Base-by-base conservation (phyloP, 2,113 vertebrate genomes). In the Tenebrosternarchus preto region DNA sequence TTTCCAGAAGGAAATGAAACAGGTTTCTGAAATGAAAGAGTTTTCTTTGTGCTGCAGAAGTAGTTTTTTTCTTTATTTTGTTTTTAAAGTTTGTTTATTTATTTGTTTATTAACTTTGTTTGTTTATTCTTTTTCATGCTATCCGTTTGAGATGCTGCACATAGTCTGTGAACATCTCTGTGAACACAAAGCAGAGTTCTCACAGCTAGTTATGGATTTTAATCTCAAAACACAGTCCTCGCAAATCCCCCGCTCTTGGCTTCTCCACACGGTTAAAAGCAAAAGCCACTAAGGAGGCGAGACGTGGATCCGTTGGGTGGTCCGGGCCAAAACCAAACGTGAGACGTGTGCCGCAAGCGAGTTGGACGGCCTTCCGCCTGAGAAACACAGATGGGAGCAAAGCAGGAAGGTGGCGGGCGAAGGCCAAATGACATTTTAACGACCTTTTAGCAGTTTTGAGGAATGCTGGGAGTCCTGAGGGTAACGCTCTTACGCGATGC, bases 141-240 rank as follows among this genome's bases (percentile, higher is more conserved):
- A 15, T 25, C 56, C 71, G 33, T 59, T 29, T 75, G 22, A 27
- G 60, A 25, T 50, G 43, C 12, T 50, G 43, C 5, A 50, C 9
- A 50, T 50, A 9, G 11, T 50, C 43, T 50, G 12, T 29, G 24
- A 63, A 22, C 1, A 15, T 50, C 43, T n/a, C 63, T 22, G 4
- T n/a, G 39, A 5, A 46, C 8, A 43, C 11, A 77, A 67, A 22
- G 60, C 20, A 16, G 33, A 22, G 63, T 77, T 77, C 63, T 68
- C 76, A 67, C 27, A 67, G 36, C 63, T 67, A 57, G 63, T 68
- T 68, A 56, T 8, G 29, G 63, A 77, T 33, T 67, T 66, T 43
- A 76, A 55, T 63, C 31, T 53, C 46, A 67, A 24, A 46, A 36
- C 46, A 66, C 27, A 50, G 2, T 55, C 19, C 74, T 61, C 46